Percentiles rank a stretch among this genome's conserved stretches.
Evolutionary conservation across 2,113 vertebrate species (phyloP).

Genomic region (Notiomystis cincta): DNA sequence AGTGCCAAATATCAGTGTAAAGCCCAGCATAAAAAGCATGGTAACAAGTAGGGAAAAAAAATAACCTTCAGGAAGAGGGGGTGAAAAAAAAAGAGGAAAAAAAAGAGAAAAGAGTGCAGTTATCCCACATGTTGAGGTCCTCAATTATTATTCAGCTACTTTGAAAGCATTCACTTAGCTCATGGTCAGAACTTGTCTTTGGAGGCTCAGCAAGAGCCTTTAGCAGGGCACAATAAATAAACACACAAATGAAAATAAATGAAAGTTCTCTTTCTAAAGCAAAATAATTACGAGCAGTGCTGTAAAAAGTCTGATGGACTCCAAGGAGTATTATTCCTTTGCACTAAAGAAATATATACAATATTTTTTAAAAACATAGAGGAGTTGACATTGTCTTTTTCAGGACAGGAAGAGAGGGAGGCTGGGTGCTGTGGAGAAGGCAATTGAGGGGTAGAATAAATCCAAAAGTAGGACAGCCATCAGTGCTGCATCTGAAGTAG

Average conservation of each 20-base stretch:
- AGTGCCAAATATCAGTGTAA: neutral
- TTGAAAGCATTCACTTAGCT: neutral
- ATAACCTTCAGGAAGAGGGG: neutral
- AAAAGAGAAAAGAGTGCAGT: neutral
- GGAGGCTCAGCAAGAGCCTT: neutral
- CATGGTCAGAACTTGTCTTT: neutral
- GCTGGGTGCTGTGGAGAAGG: neutral
- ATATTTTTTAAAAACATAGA: neutral
- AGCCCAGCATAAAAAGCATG: neutral
- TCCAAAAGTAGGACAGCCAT: neutral
- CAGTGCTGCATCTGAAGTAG: neutral
- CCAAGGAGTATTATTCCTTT: neutral
- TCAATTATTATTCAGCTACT: neutral
- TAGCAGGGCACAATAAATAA: neutral
- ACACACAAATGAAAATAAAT: neutral
- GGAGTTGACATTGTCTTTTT: neutral
- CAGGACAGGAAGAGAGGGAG: neutral
- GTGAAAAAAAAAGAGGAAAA: fast-evolving
- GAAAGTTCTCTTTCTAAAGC: neutral
- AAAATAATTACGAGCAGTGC: neutral
- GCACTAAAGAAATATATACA: neutral
- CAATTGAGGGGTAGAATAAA: neutral
- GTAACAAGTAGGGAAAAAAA: neutral
- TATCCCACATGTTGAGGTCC: neutral
- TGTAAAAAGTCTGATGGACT: neutral